Conservation (phyloP, 2,888 invertebrate genomes). For the Calameuta filiformis region DNA sequence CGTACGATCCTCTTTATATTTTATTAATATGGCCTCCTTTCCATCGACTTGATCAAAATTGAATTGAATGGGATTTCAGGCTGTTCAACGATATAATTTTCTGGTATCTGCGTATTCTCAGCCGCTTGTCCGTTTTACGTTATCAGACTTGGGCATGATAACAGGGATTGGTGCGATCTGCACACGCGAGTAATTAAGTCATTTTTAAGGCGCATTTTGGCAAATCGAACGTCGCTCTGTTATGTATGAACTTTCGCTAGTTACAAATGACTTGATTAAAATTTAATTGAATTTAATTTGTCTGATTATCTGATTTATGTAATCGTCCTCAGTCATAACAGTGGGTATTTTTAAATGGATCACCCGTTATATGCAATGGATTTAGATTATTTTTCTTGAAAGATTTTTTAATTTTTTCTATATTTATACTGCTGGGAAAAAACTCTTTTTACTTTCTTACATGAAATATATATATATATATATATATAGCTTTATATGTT, state of each 20-base stretch:
- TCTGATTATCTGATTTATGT: too few relatives aligned
- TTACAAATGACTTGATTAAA: neutral
- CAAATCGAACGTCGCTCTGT: neutral
- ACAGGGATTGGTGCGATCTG: too few relatives aligned
- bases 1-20: slow-evolving; percentile 6
- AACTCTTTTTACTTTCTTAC: neutral
- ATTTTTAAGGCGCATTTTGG: neutral
- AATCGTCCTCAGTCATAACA: neutral
- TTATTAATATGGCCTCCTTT: slow-evolving; percentile 1
- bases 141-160: neutral
- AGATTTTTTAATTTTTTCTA: neutral
- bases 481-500: neutral
- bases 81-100: neutral
- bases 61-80: neutral
- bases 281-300: neutral
- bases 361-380: neutral
- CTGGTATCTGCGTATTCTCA: neutral
- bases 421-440: neutral
- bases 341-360: neutral
- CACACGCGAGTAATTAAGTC: neutral
- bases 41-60: slow-evolving; percentile 5
- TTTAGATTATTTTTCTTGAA: neutral
- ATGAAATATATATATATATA: neutral
- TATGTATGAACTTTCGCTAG: too few relatives aligned
- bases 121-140: neutral